phyloP scores from a whole-genome alignment of 2,888 invertebrate genomes.

The Gari tellinella region DNA sequence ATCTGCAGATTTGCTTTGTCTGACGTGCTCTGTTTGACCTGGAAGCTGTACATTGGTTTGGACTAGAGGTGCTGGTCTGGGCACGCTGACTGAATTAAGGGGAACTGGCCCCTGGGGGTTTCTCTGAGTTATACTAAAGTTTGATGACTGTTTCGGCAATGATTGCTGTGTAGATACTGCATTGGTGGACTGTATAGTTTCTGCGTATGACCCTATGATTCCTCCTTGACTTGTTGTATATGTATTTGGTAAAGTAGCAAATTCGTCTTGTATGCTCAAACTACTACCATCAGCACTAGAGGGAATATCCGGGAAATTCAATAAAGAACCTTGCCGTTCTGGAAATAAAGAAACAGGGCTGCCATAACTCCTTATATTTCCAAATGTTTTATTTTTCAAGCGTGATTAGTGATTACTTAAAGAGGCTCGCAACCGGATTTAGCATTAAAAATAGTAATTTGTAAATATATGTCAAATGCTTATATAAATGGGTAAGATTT shows the following conservation, averaged over 20 bases:
- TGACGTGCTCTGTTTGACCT: slow-evolving; percentile 13
- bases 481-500: too few species aligned
- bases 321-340: slow-evolving; percentile 64
- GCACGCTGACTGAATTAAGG: slow-evolving; percentile 72
- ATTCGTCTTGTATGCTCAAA: slow-evolving; percentile 39
- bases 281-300: slow-evolving; percentile 40
- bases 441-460: too few species aligned
- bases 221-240: slow-evolving; percentile 30
- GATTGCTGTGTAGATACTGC: slow-evolving; percentile 7
- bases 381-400: too few species aligned
- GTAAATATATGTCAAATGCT: too few species aligned
- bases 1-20: slow-evolving; percentile 2
- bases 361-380: too few species aligned
- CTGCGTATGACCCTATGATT: slow-evolving; percentile 10
- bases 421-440: too few species aligned
- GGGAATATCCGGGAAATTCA: slow-evolving; percentile 58
- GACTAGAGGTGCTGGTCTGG: slow-evolving; percentile 74
- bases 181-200: not conserved
- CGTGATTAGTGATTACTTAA: not conserved
- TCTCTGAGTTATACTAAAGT: slow-evolving; percentile 5
- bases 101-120: slow-evolving; percentile 12
- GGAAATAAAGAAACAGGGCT: slow-evolving; percentile 14
- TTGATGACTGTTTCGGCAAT: slow-evolving; percentile 8
- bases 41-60: slow-evolving; percentile 71
- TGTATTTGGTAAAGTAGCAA: slow-evolving; percentile 28